These are phyloP conservation scores for Indri indri DNA, from an alignment of 2,113 vertebrate genomes.

Conservation along the genomic window DNA sequence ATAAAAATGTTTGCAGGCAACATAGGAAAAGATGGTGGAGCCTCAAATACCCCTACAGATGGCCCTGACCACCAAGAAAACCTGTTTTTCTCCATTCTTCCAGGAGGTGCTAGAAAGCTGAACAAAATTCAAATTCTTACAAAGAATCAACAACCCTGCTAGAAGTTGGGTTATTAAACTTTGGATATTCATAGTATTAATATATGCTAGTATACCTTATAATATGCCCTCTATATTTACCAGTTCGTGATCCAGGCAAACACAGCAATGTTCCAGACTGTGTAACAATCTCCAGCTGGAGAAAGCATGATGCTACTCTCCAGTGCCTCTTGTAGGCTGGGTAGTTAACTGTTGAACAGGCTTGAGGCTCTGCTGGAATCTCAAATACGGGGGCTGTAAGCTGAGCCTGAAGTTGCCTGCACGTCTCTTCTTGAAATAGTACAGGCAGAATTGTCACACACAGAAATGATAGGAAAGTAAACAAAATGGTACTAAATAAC, in stretches of 20 bases:
- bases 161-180: background rate
- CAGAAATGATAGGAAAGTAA: background rate
- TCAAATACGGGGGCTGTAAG: background rate
- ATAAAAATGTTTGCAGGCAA: background rate
- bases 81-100: background rate
- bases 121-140: slow-evolving; percentile 43
- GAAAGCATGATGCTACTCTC: background rate
- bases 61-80: background rate
- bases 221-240: background rate
- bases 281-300: background rate
- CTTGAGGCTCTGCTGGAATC: background rate
- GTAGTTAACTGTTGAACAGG: background rate
- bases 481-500: background rate
- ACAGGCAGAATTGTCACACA: background rate
- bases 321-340: background rate
- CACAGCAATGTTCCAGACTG: background rate
- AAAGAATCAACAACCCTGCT: background rate
- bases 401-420: background rate
- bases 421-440: background rate
- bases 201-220: background rate
- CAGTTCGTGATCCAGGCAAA: background rate
- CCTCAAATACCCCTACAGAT: background rate
- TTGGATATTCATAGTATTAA: background rate
- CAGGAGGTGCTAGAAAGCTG: background rate
- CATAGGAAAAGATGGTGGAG: background rate